A percentile compares a stretch with the other conserved stretches of the same genome.
These are phyloP conservation scores for Sterrhoptilus dennistouni DNA, from an alignment of 2,113 vertebrate species.

Conservation along the genomic window DNA sequence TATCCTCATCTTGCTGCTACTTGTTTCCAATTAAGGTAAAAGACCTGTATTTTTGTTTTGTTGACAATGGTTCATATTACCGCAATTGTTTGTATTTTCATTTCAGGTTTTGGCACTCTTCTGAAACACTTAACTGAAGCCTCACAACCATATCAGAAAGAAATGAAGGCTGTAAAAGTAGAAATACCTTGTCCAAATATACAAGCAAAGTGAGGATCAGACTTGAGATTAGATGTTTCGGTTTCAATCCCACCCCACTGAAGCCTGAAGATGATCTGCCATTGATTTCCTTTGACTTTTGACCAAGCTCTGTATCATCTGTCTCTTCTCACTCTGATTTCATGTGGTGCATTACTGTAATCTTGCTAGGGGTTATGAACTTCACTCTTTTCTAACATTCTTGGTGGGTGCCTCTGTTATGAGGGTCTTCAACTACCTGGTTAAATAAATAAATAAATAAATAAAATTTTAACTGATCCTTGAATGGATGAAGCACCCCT, in stretches of 20 bases:
- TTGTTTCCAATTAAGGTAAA: constrained; percentile 21
- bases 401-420: neutral
- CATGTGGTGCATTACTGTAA: neutral
- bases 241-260: neutral
- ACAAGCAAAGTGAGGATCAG: neutral
- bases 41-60: neutral
- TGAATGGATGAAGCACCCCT: neutral
- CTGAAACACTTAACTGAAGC: neutral
- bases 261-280: neutral
- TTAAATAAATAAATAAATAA: neutral
- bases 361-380: neutral
- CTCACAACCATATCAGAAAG: neutral
- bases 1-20: neutral
- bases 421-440: neutral
- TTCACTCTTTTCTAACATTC: neutral
- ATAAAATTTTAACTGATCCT: neutral
- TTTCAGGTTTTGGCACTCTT: neutral
- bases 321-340: neutral
- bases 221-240: neutral
- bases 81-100: neutral
- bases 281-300: constrained; percentile 19
- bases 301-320: neutral
- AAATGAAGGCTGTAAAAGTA: neutral
- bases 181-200: neutral
- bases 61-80: neutral